phyloP scores from a whole-genome alignment of 2,113 vertebrate genomes.

The Cottus gobio region DNA sequence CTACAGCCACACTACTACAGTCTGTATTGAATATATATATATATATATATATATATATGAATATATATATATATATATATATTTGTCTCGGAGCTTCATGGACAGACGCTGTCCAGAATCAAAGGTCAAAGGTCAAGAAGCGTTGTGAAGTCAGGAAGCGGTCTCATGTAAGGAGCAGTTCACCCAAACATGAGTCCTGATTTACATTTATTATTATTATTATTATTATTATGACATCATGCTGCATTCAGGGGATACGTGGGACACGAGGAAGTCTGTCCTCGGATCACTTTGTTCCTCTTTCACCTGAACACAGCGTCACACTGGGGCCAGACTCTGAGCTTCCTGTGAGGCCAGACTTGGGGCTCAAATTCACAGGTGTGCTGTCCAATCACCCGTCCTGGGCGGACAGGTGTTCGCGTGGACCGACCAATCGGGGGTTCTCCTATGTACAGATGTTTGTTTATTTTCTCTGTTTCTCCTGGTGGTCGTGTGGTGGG shows the following conservation, averaged over 20 bases:
- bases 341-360: not conserved
- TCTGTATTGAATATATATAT: conserved; percentile 38
- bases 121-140: not conserved
- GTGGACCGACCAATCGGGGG: not conserved
- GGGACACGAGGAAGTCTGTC: not conserved
- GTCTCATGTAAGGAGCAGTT: not conserved
- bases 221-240: not conserved
- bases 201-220: too few species aligned
- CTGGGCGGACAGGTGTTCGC: not conserved
- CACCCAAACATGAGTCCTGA: too few species aligned
- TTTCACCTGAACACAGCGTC: conserved; percentile 26
- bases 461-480: conserved; percentile 12
- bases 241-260: conserved; percentile 37
- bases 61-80: conserved; percentile 30
- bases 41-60: conserved; percentile 35
- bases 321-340: not conserved
- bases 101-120: not conserved
- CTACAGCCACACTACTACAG: not conserved
- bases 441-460: conserved; percentile 53
- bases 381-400: not conserved
- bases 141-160: too few species aligned
- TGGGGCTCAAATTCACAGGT: not conserved
- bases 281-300: not conserved
- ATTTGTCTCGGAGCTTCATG: not conserved
- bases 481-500: too few species aligned